Percentiles rank a stretch among this genome's conserved stretches.
Conservation (phyloP, 2,888 invertebrate genomes). For the Congeria kusceri region DNA sequence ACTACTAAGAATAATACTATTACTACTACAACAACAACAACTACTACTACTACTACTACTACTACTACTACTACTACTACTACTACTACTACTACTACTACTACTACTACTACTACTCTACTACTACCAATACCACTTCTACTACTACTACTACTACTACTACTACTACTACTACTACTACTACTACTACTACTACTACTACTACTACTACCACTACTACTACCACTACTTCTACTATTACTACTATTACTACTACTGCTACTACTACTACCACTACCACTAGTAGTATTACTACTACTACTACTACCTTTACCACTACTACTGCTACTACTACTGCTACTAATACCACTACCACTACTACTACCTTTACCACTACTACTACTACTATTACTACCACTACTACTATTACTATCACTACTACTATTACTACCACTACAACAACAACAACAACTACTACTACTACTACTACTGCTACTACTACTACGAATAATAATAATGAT, state of each 20-base stretch:
- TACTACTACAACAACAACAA: background rate
- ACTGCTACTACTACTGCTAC: too few species aligned
- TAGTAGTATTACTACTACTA: background rate
- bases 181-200: background rate
- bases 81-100: background rate
- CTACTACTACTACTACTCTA: background rate
- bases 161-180: too few species aligned
- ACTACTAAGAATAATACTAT: background rate
- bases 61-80: background rate
- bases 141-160: too few species aligned
- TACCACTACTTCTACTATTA: background rate
- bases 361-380: constrained; percentile 1
- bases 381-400: background rate
- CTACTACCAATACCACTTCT: too few species aligned
- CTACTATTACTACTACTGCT: background rate
- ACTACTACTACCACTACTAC: too few species aligned
- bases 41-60: background rate
- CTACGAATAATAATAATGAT: too few species aligned
- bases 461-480: constrained; percentile 1
- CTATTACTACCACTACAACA: constrained; percentile 1
- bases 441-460: constrained; percentile 4
- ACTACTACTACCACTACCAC: constrained; percentile 4
- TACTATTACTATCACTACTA: constrained; percentile 11
- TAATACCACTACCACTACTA: background rate
- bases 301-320: too few species aligned